These are phyloP conservation scores for Clarias gariepinus DNA, from an alignment of 2,113 vertebrate genomes.

Conservation along the genomic window DNA sequence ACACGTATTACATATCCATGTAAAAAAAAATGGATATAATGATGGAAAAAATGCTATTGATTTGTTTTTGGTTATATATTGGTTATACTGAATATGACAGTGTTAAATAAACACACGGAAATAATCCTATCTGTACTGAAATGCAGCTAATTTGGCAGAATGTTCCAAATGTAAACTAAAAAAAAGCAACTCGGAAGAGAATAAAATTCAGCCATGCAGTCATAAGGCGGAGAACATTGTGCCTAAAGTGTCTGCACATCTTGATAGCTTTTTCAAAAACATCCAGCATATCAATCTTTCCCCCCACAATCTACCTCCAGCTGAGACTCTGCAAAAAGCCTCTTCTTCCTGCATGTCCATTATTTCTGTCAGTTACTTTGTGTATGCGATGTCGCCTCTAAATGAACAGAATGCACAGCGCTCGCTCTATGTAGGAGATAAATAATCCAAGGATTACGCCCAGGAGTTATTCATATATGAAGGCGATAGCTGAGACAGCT, in stretches of 20 bases:
- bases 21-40: background rate
- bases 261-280: background rate
- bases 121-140: background rate
- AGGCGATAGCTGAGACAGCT: background rate
- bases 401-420: background rate
- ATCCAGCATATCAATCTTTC: background rate
- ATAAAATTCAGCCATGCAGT: background rate
- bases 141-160: background rate
- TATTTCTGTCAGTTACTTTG: background rate
- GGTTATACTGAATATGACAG: too few species aligned
- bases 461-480: background rate
- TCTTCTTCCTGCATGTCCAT: background rate
- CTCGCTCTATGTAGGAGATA: background rate
- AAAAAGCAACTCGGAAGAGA: background rate
- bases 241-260: background rate
- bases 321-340: background rate
- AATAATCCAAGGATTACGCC: background rate
- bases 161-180: background rate
- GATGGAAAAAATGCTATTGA: too few species aligned
- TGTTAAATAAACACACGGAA: background rate
- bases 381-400: background rate
- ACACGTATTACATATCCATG: background rate
- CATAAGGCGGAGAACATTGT: background rate
- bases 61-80: background rate
- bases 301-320: background rate